Conservation (phyloP, 1,140 invertebrate genomes). For the Ptiloglossa arizonensis region DNA sequence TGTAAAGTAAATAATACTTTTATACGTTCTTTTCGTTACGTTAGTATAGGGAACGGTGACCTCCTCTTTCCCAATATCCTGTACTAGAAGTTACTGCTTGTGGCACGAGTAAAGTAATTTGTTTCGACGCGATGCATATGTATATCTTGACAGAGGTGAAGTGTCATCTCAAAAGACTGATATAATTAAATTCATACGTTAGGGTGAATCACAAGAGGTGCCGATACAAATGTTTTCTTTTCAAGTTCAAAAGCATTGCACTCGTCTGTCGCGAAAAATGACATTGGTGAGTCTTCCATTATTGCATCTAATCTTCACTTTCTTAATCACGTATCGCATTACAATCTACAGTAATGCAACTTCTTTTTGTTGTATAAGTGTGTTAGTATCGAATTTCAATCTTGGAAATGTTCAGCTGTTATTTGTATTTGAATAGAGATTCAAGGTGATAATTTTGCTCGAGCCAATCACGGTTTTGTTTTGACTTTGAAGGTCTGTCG, state of each 20-base stretch:
- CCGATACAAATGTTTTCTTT: slow-evolving; percentile 67
- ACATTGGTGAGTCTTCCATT: slow-evolving; percentile 66
- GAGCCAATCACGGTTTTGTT: slow-evolving; percentile 17
- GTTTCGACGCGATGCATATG: slow-evolving; percentile 45
- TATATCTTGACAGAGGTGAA: slow-evolving; percentile 75
- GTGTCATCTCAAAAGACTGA: slow-evolving; percentile 72
- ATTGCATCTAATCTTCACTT: slow-evolving; percentile 1
- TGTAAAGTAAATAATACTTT: slow-evolving; percentile 22
- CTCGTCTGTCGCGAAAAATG: slow-evolving; percentile 63
- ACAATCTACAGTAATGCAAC: neutral
- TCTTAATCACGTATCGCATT: neutral
- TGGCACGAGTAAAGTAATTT: slow-evolving; percentile 53
- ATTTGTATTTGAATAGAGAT: neutral
- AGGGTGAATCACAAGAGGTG: slow-evolving; percentile 58
- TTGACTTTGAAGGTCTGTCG: slow-evolving; percentile 10
- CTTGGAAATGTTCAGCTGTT: neutral
- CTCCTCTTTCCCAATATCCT: neutral
- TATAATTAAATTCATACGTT: slow-evolving; percentile 66
- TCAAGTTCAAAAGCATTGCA: slow-evolving; percentile 60
- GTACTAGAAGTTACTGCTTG: neutral
- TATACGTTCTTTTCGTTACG: neutral
- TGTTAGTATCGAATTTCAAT: neutral
- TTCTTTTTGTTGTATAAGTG: neutral
- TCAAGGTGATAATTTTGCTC: neutral
- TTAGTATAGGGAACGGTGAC: neutral